A percentile compares a stretch with the other conserved stretches of the same genome.
phyloP scores from a whole-genome alignment of 2,888 invertebrate species.

The Caenorhabditis macrosperma region DNA sequence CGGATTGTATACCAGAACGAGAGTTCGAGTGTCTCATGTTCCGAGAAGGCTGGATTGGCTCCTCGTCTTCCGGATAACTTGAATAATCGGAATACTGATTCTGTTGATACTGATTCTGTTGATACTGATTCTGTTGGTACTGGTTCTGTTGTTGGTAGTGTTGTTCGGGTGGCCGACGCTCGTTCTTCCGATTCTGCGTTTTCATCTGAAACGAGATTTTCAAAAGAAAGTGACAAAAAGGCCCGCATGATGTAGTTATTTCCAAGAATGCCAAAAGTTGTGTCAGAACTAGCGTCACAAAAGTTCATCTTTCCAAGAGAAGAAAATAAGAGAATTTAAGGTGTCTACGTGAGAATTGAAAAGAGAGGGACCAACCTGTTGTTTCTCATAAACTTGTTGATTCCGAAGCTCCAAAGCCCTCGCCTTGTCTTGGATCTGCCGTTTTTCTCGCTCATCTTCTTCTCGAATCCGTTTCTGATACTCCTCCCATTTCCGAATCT shows the following conservation, averaged over 20 bases:
- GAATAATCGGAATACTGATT: constrained; percentile 5
- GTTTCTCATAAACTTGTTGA: constrained; percentile 60
- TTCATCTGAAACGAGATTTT: constrained; percentile 15
- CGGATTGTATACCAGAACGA: constrained; percentile 20
- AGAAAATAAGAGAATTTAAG: too few relatives aligned
- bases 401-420: constrained; percentile 59
- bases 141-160: not conserved
- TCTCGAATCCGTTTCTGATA: constrained; percentile 57
- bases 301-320: too few relatives aligned
- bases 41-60: constrained; percentile 13
- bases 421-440: constrained; percentile 60
- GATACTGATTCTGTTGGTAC: not conserved
- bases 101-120: constrained; percentile 1
- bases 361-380: too few relatives aligned
- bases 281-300: too few relatives aligned
- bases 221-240: not conserved
- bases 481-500: constrained; percentile 64
- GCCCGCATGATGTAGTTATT: not conserved
- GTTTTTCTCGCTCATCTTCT: constrained; percentile 64
- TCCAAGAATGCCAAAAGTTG: not conserved
- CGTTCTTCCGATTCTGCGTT: constrained; percentile 13
- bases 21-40: constrained; percentile 27
- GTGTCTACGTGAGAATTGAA: too few relatives aligned
- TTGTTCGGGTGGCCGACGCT: constrained; percentile 11
- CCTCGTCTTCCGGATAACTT: constrained; percentile 25